Percentiles rank a stretch among this genome's conserved stretches.
phyloP scores from a whole-genome alignment of 2,113 vertebrate genomes.

The Chlorocebus sabaeus region DNA sequence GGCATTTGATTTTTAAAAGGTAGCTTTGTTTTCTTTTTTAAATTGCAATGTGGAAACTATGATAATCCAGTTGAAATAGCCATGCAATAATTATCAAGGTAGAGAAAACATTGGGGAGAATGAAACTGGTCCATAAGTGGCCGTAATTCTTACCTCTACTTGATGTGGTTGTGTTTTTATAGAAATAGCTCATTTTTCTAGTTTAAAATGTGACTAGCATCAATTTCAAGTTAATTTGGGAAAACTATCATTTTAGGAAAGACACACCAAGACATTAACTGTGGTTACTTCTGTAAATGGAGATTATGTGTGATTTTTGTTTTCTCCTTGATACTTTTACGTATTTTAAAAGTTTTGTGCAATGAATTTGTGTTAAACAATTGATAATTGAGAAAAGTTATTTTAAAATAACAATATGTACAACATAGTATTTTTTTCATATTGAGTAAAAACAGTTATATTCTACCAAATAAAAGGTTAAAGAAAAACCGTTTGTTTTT shows the following conservation, averaged over 20 bases:
- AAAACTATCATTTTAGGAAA: conserved; percentile 22
- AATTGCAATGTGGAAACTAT: background rate
- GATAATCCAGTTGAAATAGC: conserved; percentile 33
- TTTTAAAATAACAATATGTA: background rate
- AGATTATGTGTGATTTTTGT: background rate
- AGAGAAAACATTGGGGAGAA: background rate
- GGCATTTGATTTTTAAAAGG: background rate
- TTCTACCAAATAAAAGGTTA: background rate
- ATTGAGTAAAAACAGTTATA: background rate
- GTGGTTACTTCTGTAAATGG: background rate
- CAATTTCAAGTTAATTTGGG: background rate
- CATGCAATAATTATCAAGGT: background rate
- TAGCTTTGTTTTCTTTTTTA: background rate
- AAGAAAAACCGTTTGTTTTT: background rate
- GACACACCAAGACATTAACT: background rate
- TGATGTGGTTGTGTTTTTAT: background rate
- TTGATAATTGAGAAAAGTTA: background rate
- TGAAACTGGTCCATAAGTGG: background rate
- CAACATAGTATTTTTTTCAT: background rate
- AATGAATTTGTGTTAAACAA: background rate
- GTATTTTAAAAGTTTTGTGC: background rate
- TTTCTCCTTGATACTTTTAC: background rate
- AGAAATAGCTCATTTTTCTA: background rate
- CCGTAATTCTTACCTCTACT: background rate
- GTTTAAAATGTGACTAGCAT: conserved; percentile 22